phyloP scores from a whole-genome alignment of 2,797 vertebrate species.

The Bradypus variegatus region DNA sequence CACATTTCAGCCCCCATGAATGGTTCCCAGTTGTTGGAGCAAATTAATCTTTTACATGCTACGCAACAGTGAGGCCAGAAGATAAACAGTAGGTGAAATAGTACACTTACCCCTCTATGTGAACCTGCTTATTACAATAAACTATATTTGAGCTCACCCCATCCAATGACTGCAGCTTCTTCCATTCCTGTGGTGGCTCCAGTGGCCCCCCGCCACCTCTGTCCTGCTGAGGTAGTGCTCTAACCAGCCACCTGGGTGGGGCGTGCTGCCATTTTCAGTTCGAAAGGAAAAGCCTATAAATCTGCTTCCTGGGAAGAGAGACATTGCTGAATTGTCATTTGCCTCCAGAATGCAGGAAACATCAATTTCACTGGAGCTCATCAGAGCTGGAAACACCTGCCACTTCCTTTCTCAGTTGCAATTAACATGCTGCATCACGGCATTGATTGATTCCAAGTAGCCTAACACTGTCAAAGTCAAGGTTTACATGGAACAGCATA shows the following conservation, averaged over 20 bases:
- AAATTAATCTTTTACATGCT: conserved; percentile 57
- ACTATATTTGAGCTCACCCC: conserved; percentile 26
- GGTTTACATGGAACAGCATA: conserved; percentile 53
- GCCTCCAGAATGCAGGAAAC: conserved; percentile 51
- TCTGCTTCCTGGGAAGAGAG: conserved; percentile 59
- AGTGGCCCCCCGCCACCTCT: conserved; percentile 40
- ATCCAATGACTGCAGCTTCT: neutral
- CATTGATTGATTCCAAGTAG: conserved; percentile 55
- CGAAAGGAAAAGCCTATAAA: conserved; percentile 55
- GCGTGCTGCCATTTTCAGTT: conserved; percentile 59
- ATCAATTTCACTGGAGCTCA: conserved; percentile 57
- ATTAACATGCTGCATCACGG: conserved; percentile 55
- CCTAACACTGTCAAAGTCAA: conserved; percentile 45
- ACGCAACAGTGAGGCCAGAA: conserved; percentile 40
- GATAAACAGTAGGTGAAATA: conserved; percentile 57
- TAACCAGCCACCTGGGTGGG: conserved; percentile 54
- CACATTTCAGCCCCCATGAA: conserved; percentile 46
- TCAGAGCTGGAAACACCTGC: conserved; percentile 59
- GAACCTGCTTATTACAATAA: conserved; percentile 52
- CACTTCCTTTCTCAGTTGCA: conserved; percentile 55
- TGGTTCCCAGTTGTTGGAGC: conserved; percentile 36
- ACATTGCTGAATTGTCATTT: conserved; percentile 44
- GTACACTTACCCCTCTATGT: conserved; percentile 42
- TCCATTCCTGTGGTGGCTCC: neutral
- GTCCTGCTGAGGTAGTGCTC: conserved; percentile 20